A percentile compares a stretch with the other conserved stretches of the same genome.
Evolutionary conservation across 2,113 vertebrate species (phyloP).

Genomic region (Pterocles burchelli): DNA sequence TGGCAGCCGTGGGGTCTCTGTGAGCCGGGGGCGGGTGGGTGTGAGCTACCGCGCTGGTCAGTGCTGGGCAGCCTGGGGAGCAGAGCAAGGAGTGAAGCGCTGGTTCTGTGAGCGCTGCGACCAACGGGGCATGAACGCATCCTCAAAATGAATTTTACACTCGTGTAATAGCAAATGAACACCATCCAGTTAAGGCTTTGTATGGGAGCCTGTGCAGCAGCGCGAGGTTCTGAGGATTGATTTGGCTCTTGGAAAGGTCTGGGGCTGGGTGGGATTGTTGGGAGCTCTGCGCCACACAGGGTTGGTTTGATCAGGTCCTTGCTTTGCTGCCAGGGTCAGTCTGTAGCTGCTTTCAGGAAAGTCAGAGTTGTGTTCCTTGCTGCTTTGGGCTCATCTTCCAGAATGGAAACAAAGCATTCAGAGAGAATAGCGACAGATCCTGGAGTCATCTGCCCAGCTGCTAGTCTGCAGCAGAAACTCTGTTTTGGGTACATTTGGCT

Average conservation of each 20-base stretch:
- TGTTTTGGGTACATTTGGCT: background rate
- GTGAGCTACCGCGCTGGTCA: accelerated
- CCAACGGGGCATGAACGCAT: accelerated
- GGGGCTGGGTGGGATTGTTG: background rate
- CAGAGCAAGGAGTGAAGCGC: accelerated
- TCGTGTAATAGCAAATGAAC: background rate
- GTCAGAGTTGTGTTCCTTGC: background rate
- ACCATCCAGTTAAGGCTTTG: no score
- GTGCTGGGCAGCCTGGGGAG: accelerated
- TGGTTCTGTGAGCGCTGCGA: accelerated
- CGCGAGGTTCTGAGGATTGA: accelerated
- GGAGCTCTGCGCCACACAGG: accelerated
- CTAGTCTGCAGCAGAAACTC: background rate
- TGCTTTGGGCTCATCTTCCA: background rate
- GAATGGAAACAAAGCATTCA: background rate
- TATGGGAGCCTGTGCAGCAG: accelerated
- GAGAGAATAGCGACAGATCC: background rate
- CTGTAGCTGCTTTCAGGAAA: background rate
- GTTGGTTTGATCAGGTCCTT: background rate
- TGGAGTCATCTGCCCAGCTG: background rate
- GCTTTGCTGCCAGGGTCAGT: accelerated
- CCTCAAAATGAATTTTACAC: background rate
- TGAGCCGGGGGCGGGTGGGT: accelerated
- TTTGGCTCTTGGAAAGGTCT: background rate
- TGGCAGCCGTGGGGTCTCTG: accelerated